A percentile compares a stretch with the other conserved stretches of the same genome.
These are phyloP conservation scores for Drosophila ananassae DNA, from an alignment of 1,140 invertebrate genomes.

Conservation along the genomic window DNA sequence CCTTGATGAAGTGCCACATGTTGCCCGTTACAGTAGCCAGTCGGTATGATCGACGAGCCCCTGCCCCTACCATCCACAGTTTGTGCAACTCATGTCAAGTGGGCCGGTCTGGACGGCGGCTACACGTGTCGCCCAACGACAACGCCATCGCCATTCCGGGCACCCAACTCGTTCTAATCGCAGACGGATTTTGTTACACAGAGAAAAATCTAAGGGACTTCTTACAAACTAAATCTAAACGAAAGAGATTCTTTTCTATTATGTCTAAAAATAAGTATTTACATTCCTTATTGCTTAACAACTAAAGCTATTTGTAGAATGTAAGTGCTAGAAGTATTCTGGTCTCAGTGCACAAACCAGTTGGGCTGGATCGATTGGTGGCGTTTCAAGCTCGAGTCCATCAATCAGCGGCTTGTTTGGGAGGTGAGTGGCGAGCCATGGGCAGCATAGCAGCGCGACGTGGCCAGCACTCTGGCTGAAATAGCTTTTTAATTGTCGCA, in stretches of 20 bases:
- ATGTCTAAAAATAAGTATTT: no score
- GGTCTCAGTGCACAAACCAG: conserved; percentile 47
- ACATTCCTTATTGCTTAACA: no score
- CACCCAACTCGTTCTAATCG: conserved; percentile 54
- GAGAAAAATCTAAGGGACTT: background rate
- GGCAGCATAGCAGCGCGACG: conserved; percentile 8
- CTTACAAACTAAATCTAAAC: no score
- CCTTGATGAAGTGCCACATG: conserved; percentile 47
- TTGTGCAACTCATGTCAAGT: conserved; percentile 47
- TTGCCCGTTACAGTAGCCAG: conserved; percentile 35
- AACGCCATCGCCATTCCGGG: conserved; percentile 32
- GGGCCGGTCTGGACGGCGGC: conserved; percentile 40
- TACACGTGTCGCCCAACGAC: conserved; percentile 57
- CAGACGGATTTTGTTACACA: conserved; percentile 24
- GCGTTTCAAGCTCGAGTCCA: conserved; percentile 53
- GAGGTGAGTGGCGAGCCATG: conserved; percentile 35
- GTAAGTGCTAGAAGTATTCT: background rate
- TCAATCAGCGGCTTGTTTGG: conserved; percentile 58
- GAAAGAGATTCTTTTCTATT: no score
- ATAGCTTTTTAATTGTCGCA: conserved; percentile 57
- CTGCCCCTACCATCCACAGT: background rate
- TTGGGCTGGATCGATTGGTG: conserved; percentile 48
- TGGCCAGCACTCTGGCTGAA: conserved; percentile 27
- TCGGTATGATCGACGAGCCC: conserved; percentile 28
- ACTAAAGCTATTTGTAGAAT: no score